A percentile compares a stretch with the other conserved stretches of the same genome.
phyloP scores from a whole-genome alignment of 2,888 invertebrate species.

The Meteorus cinctellus region DNA sequence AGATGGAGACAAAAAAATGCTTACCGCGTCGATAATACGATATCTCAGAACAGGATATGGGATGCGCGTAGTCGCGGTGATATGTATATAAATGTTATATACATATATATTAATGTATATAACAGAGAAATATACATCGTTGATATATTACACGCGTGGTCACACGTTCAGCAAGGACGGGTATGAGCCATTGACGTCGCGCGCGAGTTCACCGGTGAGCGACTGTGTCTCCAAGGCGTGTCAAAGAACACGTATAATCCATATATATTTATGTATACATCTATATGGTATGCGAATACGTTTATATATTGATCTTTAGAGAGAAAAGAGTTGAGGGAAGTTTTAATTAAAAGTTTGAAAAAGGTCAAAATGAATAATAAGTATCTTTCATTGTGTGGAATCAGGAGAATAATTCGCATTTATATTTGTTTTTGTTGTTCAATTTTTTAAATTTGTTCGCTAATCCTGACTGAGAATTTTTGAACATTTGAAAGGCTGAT shows the following conservation, averaged over 20 bases:
- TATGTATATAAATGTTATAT: slow-evolving; percentile 21
- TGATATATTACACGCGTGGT: slow-evolving; percentile 13
- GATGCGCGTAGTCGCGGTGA: slow-evolving; percentile 33
- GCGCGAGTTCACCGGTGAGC: slow-evolving; percentile 20
- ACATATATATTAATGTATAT: background rate
- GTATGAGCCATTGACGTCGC: slow-evolving; percentile 28
- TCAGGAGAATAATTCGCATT: too few relatives aligned
- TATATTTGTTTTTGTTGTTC: too few relatives aligned
- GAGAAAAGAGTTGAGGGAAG: too few relatives aligned
- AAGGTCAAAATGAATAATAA: too few relatives aligned
- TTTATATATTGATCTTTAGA: too few relatives aligned
- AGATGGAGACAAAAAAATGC: slow-evolving; percentile 24
- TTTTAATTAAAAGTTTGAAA: too few relatives aligned
- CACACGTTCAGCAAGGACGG: slow-evolving; percentile 34
- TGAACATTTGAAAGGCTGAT: too few relatives aligned
- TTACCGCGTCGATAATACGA: slow-evolving; percentile 36
- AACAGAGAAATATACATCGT: background rate
- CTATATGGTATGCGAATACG: background rate
- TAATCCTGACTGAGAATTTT: too few relatives aligned
- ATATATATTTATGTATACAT: background rate
- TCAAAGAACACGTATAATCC: background rate
- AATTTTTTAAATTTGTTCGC: too few relatives aligned
- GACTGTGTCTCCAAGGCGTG: slow-evolving; percentile 32
- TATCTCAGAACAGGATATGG: slow-evolving; percentile 40
- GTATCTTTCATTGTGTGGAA: too few relatives aligned